Percentiles rank a stretch among this genome's conserved stretches.
These are phyloP conservation scores for Riptortus pedestris DNA, from an alignment of 1,140 invertebrate species.

Conservation along the genomic window DNA sequence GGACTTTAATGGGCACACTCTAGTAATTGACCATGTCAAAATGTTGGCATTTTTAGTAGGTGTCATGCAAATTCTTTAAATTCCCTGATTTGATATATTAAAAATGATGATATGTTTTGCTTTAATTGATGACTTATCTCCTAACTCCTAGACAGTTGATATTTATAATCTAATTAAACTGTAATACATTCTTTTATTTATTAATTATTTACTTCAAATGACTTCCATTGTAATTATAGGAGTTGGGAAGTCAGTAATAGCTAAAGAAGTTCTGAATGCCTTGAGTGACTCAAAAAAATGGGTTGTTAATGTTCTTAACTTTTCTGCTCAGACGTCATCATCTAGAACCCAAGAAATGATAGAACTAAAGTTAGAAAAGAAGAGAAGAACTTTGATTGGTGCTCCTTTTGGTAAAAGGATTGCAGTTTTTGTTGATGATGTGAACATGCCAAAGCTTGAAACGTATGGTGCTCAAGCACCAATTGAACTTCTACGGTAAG, in stretches of 20 bases:
- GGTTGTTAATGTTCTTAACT: slow-evolving; percentile 68
- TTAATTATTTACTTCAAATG: too few relatives aligned
- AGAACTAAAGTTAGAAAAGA: slow-evolving; percentile 68
- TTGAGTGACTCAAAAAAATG: slow-evolving; percentile 50
- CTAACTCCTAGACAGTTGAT: neutral
- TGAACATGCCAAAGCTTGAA: slow-evolving; percentile 80
- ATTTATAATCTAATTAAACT: neutral
- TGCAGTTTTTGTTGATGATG: slow-evolving; percentile 81
- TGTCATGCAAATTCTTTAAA: too few relatives aligned
- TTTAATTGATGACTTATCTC: neutral
- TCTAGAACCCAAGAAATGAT: slow-evolving; percentile 67
- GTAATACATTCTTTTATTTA: neutral
- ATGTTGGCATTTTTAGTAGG: too few relatives aligned
- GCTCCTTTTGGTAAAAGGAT: slow-evolving; percentile 73
- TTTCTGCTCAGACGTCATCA: slow-evolving; percentile 81
- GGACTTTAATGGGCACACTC: too few relatives aligned
- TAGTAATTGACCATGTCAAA: too few relatives aligned
- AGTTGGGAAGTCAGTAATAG: slow-evolving; percentile 77
- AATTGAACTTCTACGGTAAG: slow-evolving; percentile 69
- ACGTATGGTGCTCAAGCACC: slow-evolving; percentile 81
- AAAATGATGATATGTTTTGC: too few relatives aligned
- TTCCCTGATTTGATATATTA: too few relatives aligned
- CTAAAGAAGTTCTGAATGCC: slow-evolving; percentile 56
- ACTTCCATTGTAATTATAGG: too few relatives aligned
- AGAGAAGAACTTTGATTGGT: slow-evolving; percentile 67